Evolutionary conservation across 2,113 vertebrate genomes (phyloP), one percentile per base, ranked within the genome.

Genomic region (Peucedramus taeniatus): DNA sequence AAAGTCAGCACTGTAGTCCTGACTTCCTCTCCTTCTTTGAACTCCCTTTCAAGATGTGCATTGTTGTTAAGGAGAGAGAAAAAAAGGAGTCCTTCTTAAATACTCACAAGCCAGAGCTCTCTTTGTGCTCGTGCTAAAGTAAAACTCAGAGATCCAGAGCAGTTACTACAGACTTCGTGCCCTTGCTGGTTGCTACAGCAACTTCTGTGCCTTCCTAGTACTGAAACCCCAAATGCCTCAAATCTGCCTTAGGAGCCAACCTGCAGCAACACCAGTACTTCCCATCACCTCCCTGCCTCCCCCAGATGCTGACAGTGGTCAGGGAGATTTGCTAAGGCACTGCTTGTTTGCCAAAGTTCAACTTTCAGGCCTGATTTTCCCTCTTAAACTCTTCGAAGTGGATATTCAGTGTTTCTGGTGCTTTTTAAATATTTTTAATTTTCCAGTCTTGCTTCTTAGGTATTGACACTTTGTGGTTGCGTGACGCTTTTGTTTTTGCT

Each of bases 141-240:
- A 47, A 47, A 83, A 93, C 50, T 70, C 65, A 20, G n/a, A 47
- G 59, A 57, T 54, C 63, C 63, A 26, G 47, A 44, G 63, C 79
- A 63, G 50, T 80, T 69, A 21, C 42, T 83, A 13, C 53, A 49
- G 30, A 49, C 56, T 79, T 69, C 3, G 0, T 79, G 89, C n/a
- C 45, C 68, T 66, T 23, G 9, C 51, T 60, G 69, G 70, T 80
- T 93, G 91, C 88, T 93, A 56, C 85, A 86, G 76, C 84, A 74
- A 50, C 71, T 81, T 70, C 39, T 37, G 47, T 22, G 37, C 56
- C 54, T 77, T 70, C 42, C 40, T 30, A 11, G 22, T 21, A 40
- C 30, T 8, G 22, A 80, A 80, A 28, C 31, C 59, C 57, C 70
- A 51, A 56, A 66, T 11, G 51, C 35, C 1, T 4, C 47, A 44